Evolutionary conservation across 2,797 vertebrate genomes (phyloP).

Genomic region (Helicolenus hilgendorfi): DNA sequence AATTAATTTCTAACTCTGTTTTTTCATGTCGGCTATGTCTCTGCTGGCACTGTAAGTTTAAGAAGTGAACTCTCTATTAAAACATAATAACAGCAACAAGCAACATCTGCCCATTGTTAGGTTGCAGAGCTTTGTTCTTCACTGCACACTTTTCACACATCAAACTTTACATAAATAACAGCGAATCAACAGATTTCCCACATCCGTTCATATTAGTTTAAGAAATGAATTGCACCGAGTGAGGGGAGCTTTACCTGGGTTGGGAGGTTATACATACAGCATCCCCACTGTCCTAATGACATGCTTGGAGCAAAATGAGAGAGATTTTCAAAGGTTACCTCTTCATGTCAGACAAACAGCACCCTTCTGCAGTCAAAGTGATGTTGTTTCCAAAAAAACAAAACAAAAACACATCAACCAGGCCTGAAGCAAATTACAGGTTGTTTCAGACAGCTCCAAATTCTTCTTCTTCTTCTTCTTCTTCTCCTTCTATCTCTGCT

Average conservation of each 20-base stretch:
- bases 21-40: neutral
- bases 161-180: neutral
- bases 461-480: neutral
- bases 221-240: neutral
- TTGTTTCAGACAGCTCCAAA: neutral
- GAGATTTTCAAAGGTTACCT: constrained; percentile 3
- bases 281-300: neutral
- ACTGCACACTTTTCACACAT: neutral
- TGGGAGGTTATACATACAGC: neutral
- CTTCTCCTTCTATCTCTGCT: neutral
- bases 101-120: neutral
- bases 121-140: neutral
- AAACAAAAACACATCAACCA: neutral
- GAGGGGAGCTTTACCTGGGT: neutral
- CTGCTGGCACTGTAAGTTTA: neutral
- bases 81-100: neutral
- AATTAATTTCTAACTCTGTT: neutral
- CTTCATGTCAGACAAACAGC: neutral
- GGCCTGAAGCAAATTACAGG: constrained; percentile 18
- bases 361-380: neutral
- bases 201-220: too few relatives aligned
- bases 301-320: neutral
- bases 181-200: neutral
- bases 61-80: neutral
- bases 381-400: neutral